Evolutionary conservation across 2,113 vertebrate genomes (phyloP).

Genomic region (Xerus inauris): DNA sequence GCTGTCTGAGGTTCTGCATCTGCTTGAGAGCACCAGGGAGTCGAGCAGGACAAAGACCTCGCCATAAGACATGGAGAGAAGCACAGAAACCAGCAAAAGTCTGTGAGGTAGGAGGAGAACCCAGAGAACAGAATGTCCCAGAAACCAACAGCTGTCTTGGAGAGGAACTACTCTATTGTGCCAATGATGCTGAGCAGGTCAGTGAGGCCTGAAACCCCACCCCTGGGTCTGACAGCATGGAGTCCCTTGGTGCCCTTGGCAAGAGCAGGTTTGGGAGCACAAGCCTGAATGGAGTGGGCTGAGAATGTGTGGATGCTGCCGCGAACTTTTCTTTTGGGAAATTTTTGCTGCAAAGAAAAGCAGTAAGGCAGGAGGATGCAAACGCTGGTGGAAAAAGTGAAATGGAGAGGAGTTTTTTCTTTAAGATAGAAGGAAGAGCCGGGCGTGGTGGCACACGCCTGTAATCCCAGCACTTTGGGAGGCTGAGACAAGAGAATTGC

Average conservation of each 20-base stretch:
- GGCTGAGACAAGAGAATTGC: too few relatives aligned
- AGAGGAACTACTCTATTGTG: not conserved
- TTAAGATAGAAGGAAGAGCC: not conserved
- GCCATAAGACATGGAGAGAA: not conserved
- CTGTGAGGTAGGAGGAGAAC: not conserved
- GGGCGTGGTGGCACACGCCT: too few relatives aligned
- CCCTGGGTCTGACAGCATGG: accelerated
- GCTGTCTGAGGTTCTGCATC: not conserved
- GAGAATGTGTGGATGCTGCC: too few relatives aligned
- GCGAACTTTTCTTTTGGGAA: not conserved
- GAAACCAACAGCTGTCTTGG: not conserved
- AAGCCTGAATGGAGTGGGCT: not conserved
- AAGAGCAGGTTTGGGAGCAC: not conserved
- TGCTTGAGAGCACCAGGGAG: too few relatives aligned
- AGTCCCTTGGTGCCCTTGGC: not conserved
- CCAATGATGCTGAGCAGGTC: not conserved
- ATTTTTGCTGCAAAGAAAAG: not conserved
- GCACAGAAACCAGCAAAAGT: not conserved
- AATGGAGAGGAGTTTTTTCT: not conserved
- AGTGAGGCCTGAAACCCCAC: not conserved
- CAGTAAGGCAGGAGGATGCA: too few relatives aligned
- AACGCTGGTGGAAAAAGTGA: not conserved
- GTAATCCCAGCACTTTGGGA: too few relatives aligned
- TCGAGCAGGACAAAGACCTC: not conserved
- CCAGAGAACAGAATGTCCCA: not conserved